Evolutionary conservation across 2,888 invertebrate genomes (phyloP), one percentile per base, ranked within the genome.

Genomic region (Leptinotarsa tumamoca): DNA sequence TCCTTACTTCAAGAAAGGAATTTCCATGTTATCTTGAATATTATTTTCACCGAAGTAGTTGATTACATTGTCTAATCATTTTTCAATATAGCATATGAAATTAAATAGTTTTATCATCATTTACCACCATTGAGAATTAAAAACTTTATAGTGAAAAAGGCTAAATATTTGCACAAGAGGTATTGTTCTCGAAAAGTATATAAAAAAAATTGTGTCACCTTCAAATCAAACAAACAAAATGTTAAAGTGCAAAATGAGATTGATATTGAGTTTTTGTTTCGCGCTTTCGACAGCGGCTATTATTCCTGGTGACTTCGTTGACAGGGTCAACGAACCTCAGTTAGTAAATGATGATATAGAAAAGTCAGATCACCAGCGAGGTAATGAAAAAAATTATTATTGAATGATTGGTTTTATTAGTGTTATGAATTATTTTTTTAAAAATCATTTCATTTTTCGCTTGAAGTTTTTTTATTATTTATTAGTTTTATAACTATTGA

Each of bases 171-270:
- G 33, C n/a, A 21, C 33, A 43, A 23, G 18, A 21, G 33, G n/a
- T 7, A 63, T 63, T 63, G 63, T 63, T 63, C 17, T 43, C 63
- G 43, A 10, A 17, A 63, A 63, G n/a, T 63, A 43, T 63, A 63
- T 63, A 63, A 63, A 63, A 63, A 61, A 23, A 61, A 14, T 27
- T 4, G 2, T 21, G 14, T 14, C 23, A 27, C 2, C 61, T 15
- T 23, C 61, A 61, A 61, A 61, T 15, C 61, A 23, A 61, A 61
- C 61, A 17, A 27, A 43, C 33, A 13, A 63, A 63, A 58, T 23
- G 14, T 14, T 23, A 4, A 58, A 23, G 23, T 15, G 58, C 2
- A 21, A 63, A 43, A 63, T 63, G 63, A 27, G 63, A 63, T 17
- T 63, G 13, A 63, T 63, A 33, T n/a, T 63, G n/a, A 33, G 7